phyloP scores from a whole-genome alignment of 2,888 invertebrate species.

The Gymnocheta viridis region DNA sequence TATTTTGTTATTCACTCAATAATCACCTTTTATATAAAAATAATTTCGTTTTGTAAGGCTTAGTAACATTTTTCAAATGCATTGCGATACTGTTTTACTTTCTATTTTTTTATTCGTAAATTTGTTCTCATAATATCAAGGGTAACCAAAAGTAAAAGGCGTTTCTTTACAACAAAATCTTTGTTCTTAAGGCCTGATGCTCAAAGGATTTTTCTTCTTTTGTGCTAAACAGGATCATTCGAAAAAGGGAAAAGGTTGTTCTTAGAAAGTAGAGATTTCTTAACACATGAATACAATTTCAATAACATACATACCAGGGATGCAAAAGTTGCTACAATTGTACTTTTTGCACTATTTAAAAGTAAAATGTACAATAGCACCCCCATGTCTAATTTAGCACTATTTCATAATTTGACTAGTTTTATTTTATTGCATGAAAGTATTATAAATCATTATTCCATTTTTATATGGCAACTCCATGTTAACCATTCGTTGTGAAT shows the following conservation, averaged over 20 bases:
- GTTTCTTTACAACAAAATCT: slow-evolving; percentile 33
- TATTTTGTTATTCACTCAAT: neutral
- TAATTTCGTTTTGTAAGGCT: no score
- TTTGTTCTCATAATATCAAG: slow-evolving; percentile 35
- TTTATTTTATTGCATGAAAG: no score
- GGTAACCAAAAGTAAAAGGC: slow-evolving; percentile 28
- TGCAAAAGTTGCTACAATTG: no score
- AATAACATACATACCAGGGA: neutral
- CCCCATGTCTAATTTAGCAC: no score
- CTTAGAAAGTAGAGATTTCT: neutral
- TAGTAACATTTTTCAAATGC: neutral
- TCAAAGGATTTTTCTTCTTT: slow-evolving; percentile 35
- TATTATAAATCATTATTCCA: no score
- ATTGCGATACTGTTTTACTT: neutral
- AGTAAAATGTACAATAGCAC: no score
- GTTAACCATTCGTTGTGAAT: no score
- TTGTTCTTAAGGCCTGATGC: slow-evolving; percentile 18
- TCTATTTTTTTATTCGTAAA: neutral
- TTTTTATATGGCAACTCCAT: no score
- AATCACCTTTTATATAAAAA: neutral
- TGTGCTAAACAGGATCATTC: slow-evolving; percentile 20
- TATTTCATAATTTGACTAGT: no score
- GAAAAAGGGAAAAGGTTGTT: neutral
- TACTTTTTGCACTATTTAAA: no score
- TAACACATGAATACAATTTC: neutral